phyloP scores from a whole-genome alignment of 2,888 invertebrate species.

The Eueremaeus valkanovi region DNA sequence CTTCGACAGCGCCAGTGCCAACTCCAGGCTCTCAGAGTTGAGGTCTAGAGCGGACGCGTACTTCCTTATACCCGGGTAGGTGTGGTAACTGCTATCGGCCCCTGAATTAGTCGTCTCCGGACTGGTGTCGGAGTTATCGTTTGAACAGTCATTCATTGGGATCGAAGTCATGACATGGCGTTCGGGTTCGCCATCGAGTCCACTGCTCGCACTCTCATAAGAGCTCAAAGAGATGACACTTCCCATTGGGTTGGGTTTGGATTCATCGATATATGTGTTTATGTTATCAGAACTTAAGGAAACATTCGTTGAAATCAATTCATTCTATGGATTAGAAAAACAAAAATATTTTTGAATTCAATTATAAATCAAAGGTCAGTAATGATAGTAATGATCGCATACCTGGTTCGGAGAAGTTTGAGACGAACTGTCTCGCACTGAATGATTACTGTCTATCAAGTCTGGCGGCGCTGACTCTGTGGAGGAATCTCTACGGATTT shows the following conservation, averaged over 20 bases:
- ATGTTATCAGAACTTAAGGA: background rate
- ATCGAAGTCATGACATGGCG: background rate
- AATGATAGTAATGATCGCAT: background rate
- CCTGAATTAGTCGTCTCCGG: slow-evolving; percentile 38
- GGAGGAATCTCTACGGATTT: background rate
- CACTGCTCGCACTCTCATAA: slow-evolving; percentile 38
- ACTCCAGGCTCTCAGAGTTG: background rate
- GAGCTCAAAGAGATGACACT: slow-evolving; percentile 17
- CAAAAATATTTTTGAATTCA: background rate
- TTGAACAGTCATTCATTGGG: slow-evolving; percentile 13
- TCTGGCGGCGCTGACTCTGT: slow-evolving; percentile 1
- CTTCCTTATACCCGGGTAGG: slow-evolving; percentile 35
- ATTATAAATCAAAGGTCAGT: background rate
- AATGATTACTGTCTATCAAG: background rate
- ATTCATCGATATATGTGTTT: background rate
- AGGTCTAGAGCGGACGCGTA: slow-evolving; percentile 36
- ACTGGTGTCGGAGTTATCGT: background rate
- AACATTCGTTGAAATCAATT: background rate
- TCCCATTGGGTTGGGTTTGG: background rate
- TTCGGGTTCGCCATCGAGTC: background rate
- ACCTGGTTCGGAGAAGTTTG: slow-evolving; percentile 31
- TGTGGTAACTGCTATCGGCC: slow-evolving; percentile 37
- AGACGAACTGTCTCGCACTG: slow-evolving; percentile 28
- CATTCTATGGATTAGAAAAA: background rate
- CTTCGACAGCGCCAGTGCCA: background rate